A percentile compares a stretch with the other conserved stretches of the same genome.
Evolutionary conservation across 2,113 vertebrate species (phyloP).

Genomic region (Phalacrocorax pelagicus): DNA sequence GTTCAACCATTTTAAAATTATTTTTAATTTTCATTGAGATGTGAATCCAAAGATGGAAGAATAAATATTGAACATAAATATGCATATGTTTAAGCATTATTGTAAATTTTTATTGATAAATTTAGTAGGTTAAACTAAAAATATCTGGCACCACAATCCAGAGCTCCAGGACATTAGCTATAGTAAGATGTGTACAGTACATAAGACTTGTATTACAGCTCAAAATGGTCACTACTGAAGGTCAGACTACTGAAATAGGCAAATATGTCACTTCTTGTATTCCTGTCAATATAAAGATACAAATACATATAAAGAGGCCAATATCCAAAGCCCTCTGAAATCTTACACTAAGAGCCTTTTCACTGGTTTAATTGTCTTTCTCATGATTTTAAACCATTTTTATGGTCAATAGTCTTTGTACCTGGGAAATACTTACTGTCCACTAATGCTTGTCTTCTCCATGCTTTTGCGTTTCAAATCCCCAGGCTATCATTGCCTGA

Average conservation of each 20-base stretch:
- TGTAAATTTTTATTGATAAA: not conserved
- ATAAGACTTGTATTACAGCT: not conserved
- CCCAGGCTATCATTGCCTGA: not conserved
- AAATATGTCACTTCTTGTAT: not conserved
- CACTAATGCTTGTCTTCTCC: not conserved
- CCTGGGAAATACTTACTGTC: not conserved
- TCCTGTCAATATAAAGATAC: not conserved
- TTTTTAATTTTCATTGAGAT: not conserved
- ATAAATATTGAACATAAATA: not conserved
- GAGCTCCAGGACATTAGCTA: not conserved
- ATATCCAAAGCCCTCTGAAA: not conserved
- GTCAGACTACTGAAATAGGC: not conserved
- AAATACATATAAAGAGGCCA: not conserved
- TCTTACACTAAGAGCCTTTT: not conserved
- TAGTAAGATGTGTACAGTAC: not conserved
- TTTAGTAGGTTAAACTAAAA: not conserved
- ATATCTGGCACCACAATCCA: not conserved
- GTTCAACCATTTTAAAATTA: not conserved
- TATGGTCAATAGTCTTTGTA: not conserved
- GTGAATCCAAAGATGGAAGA: not conserved
- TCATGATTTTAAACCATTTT: not conserved
- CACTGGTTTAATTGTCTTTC: not conserved
- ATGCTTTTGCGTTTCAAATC: not conserved
- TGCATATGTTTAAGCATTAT: not conserved
- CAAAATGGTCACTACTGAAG: not conserved